A percentile compares a stretch with the other conserved stretches of the same genome.
phyloP scores from a whole-genome alignment of 2,888 invertebrate genomes.

The Orgyia antiqua region DNA sequence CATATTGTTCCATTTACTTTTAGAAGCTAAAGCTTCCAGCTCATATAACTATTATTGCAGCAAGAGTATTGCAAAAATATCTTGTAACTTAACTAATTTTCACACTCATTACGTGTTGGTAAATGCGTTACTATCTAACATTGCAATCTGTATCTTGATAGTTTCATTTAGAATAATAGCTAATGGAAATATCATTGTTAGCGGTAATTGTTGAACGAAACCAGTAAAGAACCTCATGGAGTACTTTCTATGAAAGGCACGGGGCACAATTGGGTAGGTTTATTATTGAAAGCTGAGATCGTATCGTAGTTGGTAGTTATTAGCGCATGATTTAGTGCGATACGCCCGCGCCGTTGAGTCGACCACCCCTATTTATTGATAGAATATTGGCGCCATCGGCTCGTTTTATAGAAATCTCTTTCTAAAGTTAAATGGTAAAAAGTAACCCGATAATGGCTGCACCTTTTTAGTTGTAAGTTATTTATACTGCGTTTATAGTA shows the following conservation, averaged over 20 bases:
- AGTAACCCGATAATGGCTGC: conserved; percentile 11
- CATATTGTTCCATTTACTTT: no score
- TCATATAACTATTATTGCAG: not conserved
- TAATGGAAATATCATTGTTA: conserved; percentile 61
- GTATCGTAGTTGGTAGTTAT: conserved; percentile 67
- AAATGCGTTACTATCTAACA: conserved; percentile 16
- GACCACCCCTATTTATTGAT: conserved; percentile 62
- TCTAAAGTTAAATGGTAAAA: conserved; percentile 20
- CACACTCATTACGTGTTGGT: conserved; percentile 11
- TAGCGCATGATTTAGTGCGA: conserved; percentile 67
- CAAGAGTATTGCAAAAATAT: not conserved
- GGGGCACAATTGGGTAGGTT: conserved; percentile 57
- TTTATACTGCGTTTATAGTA: not conserved
- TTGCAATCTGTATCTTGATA: conserved; percentile 37
- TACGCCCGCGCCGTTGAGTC: conserved; percentile 34
- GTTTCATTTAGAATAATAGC: conserved; percentile 41
- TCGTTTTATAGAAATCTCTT: conserved; percentile 29
- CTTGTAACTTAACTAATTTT: conserved; percentile 8
- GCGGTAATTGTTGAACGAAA: conserved; percentile 54
- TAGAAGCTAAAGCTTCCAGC: no score
- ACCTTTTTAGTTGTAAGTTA: not conserved
- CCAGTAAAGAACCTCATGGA: conserved; percentile 53
- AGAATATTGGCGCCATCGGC: conserved; percentile 38
- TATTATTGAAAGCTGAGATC: conserved; percentile 72
- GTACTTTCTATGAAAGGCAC: conserved; percentile 62